phyloP scores from a whole-genome alignment of 2,113 vertebrate species.

The Leucopsar rothschildi region DNA sequence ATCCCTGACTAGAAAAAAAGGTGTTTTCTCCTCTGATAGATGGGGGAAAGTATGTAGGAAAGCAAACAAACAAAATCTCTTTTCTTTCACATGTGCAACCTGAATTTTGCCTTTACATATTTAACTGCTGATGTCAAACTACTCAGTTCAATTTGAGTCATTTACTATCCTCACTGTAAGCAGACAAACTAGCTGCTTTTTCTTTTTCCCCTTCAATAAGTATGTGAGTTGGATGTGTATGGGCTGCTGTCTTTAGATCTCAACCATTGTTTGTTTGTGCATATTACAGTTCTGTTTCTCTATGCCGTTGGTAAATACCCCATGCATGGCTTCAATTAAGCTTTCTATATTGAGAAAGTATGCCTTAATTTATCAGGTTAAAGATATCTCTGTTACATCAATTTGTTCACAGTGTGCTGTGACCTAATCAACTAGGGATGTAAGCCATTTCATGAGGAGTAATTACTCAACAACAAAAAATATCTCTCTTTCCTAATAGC shows the following conservation, averaged over 20 bases:
- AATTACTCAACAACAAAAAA: slow-evolving; percentile 61
- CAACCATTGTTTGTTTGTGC: neutral
- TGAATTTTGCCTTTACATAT: neutral
- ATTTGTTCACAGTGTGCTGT: slow-evolving; percentile 66
- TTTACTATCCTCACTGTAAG: neutral
- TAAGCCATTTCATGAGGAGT: slow-evolving; percentile 54
- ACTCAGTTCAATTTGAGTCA: neutral
- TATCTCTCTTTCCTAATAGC: slow-evolving; percentile 50
- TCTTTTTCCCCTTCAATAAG: neutral
- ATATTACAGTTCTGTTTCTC: neutral
- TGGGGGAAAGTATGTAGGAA: neutral
- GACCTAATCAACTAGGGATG: slow-evolving; percentile 65
- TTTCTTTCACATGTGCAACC: neutral
- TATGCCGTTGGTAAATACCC: slow-evolving; percentile 7
- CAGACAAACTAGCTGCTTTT: neutral
- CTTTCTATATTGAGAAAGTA: slow-evolving; percentile 53
- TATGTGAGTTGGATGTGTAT: neutral
- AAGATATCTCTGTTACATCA: slow-evolving; percentile 67
- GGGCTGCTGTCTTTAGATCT: neutral
- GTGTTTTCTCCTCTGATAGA: neutral
- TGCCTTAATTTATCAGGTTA: slow-evolving; percentile 73
- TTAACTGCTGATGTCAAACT: neutral
- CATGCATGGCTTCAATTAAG: slow-evolving; percentile 32
- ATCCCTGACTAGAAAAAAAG: neutral
- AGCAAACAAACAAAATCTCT: neutral